Evolutionary conservation across 2,113 vertebrate species (phyloP), one percentile per base, ranked within the genome.

Genomic region (Equus przewalskii): DNA sequence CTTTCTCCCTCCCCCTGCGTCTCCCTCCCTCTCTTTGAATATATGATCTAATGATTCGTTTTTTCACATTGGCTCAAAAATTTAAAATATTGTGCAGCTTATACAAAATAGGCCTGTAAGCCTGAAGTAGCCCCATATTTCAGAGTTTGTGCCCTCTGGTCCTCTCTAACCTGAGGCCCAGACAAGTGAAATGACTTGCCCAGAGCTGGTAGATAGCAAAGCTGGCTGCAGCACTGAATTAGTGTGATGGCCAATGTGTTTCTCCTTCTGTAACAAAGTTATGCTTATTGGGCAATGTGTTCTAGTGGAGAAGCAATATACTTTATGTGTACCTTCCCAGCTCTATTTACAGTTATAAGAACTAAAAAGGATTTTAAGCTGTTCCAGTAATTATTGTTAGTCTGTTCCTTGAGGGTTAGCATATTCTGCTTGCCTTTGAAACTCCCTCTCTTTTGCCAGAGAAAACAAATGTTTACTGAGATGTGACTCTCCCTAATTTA

Each of bases 401-500:
- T 51, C 15, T 28, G 5, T 90, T 90, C 30, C 67, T 83, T 49
- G 56, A 95, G 5, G 9, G 46, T 92, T 56, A 72, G 5, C 8
- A 49, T 54, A 65, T 46, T 95, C 18, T 36, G 6, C 30, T 84
- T 72, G 33, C 28, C 18, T 82, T 1, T 30, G 33, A 82, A 24
- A 3, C 44, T 72, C 62, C 6, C 22, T 83, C 30, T 93, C 11
- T 75, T 69, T 73, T 44, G 60, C 14, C 33, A 24, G 46, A 79
- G 62, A 97, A 91, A 94, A 64, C 1, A 75, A 89, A 26, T 88
- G 11, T 88, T 88, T 60, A 65, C 8, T n/a, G 92, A 49, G 18
- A 67, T 41, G 36, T 60, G 28, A 65, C 18, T 64, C 11, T 92
- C 62, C 44, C 11, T 65, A 62, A 49, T 82, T 93, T 91, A 22